Conservation (phyloP, 1,140 invertebrate species). For the Temnothorax nylanderi region DNA sequence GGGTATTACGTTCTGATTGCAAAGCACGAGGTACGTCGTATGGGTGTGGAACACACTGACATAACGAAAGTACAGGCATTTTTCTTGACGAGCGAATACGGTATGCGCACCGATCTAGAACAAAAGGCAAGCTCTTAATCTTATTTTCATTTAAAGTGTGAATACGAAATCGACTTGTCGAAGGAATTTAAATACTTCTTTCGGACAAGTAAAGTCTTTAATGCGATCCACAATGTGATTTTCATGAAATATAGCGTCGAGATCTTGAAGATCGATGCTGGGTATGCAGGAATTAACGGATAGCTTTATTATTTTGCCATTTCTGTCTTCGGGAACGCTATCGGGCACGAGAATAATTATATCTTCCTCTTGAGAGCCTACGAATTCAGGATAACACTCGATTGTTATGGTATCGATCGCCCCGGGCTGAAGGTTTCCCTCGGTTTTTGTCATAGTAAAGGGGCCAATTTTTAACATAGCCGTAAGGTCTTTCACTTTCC, state of each 20-base stretch:
- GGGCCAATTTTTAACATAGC: conserved; percentile 64
- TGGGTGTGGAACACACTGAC: conserved; percentile 68
- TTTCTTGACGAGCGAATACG: conserved; percentile 71
- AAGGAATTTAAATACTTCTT: conserved; percentile 65
- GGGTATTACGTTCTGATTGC: conserved; percentile 73
- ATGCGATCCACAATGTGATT: conserved; percentile 74
- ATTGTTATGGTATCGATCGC: conserved; percentile 65
- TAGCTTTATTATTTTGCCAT: conserved; percentile 65
- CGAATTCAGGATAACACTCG: conserved; percentile 67
- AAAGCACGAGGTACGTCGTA: conserved; percentile 66
- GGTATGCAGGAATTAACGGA: conserved; percentile 70
- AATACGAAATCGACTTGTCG: not conserved
- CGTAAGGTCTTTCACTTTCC: not conserved
- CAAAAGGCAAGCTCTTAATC: not conserved
- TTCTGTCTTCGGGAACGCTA: conserved; percentile 55
- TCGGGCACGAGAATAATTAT: conserved; percentile 65
- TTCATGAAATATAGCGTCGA: conserved; percentile 76
- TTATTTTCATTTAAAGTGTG: not conserved
- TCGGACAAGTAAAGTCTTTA: conserved; percentile 70
- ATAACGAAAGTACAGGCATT: conserved; percentile 73
- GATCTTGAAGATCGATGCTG: conserved; percentile 74
- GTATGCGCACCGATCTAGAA: conserved; percentile 68
- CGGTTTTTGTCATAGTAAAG: conserved; percentile 68
- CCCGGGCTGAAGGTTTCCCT: conserved; percentile 61
- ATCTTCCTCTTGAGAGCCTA: conserved; percentile 64